Conservation (phyloP, 2,888 invertebrate genomes). For the Leucophenga maculata region DNA sequence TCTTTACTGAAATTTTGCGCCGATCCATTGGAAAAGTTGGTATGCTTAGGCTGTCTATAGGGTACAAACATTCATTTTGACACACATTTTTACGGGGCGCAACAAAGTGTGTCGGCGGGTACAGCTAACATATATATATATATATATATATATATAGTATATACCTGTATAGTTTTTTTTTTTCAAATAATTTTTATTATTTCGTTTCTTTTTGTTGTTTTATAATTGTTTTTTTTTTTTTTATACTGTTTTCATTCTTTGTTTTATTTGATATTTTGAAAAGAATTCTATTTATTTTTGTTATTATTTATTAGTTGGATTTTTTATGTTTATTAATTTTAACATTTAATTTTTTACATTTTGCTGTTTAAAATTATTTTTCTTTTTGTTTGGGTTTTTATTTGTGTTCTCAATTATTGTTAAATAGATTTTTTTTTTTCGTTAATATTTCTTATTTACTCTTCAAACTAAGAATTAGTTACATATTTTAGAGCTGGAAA, state of each 20-base stretch:
- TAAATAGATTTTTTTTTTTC: constrained; percentile 21
- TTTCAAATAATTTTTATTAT: constrained; percentile 30
- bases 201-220: constrained; percentile 29
- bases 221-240: constrained; percentile 26
- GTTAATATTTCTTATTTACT: too few relatives aligned
- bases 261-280: constrained; percentile 67
- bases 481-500: too few relatives aligned
- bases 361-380: background rate
- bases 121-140: constrained; percentile 37
- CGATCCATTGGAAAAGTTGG: too few relatives aligned
- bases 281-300: constrained; percentile 59
- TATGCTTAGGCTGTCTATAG: too few relatives aligned
- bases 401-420: constrained; percentile 30
- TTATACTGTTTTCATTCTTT: constrained; percentile 47
- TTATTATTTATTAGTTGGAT: constrained; percentile 41
- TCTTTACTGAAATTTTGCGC: too few relatives aligned
- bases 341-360: constrained; percentile 37
- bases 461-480: too few relatives aligned
- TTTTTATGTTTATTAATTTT: constrained; percentile 46
- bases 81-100: too few relatives aligned
- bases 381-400: constrained; percentile 22
- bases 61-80: too few relatives aligned
- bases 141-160: too few relatives aligned
- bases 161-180: too few relatives aligned
- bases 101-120: too few relatives aligned